These are phyloP conservation scores for Xiphorhynchus erythropygius DNA, from an alignment of 2,797 vertebrate species.

Conservation along the genomic window DNA sequence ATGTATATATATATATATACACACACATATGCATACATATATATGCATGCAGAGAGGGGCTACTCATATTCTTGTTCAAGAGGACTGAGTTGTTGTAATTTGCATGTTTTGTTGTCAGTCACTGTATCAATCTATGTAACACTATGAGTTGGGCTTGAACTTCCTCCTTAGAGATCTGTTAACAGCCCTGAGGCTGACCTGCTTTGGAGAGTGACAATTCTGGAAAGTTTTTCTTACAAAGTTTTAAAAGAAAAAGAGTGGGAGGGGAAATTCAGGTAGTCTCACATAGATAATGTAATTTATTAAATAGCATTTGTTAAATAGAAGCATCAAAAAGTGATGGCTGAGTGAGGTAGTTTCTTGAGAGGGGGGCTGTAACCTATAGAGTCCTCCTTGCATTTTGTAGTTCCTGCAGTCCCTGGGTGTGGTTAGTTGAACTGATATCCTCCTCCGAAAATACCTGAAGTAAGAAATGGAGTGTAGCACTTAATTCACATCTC, in stretches of 20 bases:
- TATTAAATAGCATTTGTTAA: neutral
- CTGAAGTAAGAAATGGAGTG: neutral
- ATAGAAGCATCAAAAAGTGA: neutral
- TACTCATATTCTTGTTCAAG: neutral
- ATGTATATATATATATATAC: accelerated
- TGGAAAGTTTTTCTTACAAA: neutral
- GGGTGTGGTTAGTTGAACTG: neutral
- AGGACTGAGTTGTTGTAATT: neutral
- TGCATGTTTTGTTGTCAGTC: accelerated
- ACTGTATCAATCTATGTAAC: neutral
- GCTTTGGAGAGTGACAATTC: neutral
- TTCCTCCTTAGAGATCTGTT: accelerated
- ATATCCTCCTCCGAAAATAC: neutral
- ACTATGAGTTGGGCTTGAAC: neutral
- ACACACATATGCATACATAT: neutral
- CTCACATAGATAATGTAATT: neutral
- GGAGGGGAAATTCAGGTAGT: neutral
- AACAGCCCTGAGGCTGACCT: neutral
- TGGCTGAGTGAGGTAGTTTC: neutral
- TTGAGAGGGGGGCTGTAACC: neutral
- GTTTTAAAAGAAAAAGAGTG: neutral
- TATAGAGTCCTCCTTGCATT: neutral
- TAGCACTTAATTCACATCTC: neutral
- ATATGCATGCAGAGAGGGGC: too few relatives aligned
- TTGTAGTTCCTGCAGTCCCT: neutral